These are phyloP conservation scores for Cyaniris semiargus DNA, from an alignment of 2,888 invertebrate species.

Conservation along the genomic window DNA sequence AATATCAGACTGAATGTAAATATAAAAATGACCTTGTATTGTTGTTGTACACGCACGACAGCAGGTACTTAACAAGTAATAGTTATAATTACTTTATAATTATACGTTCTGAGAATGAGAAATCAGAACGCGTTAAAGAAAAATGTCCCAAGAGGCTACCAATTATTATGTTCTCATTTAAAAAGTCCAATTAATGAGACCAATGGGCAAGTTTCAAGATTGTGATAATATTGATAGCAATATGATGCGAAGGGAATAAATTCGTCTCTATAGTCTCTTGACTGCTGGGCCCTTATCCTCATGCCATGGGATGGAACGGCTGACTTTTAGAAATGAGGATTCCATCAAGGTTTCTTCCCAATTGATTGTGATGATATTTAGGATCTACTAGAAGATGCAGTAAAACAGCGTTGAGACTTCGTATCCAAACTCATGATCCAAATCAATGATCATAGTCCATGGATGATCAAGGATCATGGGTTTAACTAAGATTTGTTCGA, in stretches of 20 bases:
- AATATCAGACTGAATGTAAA: conserved; percentile 13
- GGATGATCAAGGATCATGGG: too few species aligned
- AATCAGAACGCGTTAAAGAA: conserved; percentile 5
- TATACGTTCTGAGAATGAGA: conserved; percentile 32
- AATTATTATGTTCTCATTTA: neutral
- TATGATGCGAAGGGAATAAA: too few species aligned
- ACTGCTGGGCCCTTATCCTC: too few species aligned
- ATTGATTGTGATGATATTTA: neutral
- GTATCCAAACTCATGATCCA: neutral
- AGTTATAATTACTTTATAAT: conserved; percentile 34
- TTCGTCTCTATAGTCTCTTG: too few species aligned
- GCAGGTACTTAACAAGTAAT: conserved; percentile 10
- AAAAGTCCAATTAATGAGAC: neutral
- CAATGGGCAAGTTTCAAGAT: neutral
- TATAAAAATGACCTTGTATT: conserved; percentile 26
- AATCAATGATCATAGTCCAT: neutral
- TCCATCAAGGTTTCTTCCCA: too few species aligned
- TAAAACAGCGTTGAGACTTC: neutral
- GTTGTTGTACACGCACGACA: conserved; percentile 9
- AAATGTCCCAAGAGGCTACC: neutral
- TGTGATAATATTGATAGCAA: neutral
- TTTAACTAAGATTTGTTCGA: too few species aligned
- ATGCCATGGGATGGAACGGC: too few species aligned
- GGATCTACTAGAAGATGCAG: neutral
- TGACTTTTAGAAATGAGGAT: too few species aligned